A percentile compares a stretch with the other conserved stretches of the same genome.
These are phyloP conservation scores for Clarias laeviceps DNA, from an alignment of 2,797 vertebrate species.

Conservation along the genomic window DNA sequence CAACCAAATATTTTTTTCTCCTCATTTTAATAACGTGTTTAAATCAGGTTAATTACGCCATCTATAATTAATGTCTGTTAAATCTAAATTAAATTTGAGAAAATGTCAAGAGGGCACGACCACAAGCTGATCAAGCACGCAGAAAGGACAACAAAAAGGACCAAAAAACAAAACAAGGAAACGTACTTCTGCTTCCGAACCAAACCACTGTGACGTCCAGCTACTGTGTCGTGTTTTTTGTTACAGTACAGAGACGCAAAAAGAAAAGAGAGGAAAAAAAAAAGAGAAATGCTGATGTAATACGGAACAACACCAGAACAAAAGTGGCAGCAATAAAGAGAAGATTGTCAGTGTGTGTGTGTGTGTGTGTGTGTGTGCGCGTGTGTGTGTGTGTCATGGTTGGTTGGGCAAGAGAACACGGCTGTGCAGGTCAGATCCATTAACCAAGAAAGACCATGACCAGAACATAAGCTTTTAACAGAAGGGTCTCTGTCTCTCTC, in stretches of 20 bases:
- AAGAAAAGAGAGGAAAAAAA: slow-evolving; percentile 7
- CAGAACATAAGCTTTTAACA: slow-evolving; percentile 60
- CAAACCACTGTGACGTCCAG: slow-evolving; percentile 64
- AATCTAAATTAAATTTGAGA: no score
- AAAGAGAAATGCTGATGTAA: slow-evolving; percentile 57
- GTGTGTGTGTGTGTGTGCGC: not conserved
- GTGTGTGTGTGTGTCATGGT: slow-evolving; percentile 42
- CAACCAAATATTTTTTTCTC: not conserved
- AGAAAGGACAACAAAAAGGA: slow-evolving; percentile 49
- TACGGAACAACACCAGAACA: slow-evolving; percentile 57
- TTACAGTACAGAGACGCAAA: slow-evolving; percentile 54
- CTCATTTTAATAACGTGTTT: not conserved
- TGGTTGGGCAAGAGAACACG: slow-evolving; percentile 47
- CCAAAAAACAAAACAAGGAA: slow-evolving; percentile 53
- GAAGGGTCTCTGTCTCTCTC: slow-evolving; percentile 37
- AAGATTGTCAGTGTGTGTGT: slow-evolving; percentile 28
- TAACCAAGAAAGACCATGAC: slow-evolving; percentile 60
- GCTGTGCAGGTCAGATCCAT: slow-evolving; percentile 55
- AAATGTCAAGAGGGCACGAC: slow-evolving; percentile 33
- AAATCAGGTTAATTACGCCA: not conserved
- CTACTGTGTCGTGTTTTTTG: slow-evolving; percentile 65
- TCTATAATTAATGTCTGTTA: not conserved
- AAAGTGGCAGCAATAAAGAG: slow-evolving; percentile 56
- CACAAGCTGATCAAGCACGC: slow-evolving; percentile 69
- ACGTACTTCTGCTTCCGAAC: slow-evolving; percentile 49